Conservation (phyloP, 2,113 vertebrate genomes). For the Cacatua alba region DNA sequence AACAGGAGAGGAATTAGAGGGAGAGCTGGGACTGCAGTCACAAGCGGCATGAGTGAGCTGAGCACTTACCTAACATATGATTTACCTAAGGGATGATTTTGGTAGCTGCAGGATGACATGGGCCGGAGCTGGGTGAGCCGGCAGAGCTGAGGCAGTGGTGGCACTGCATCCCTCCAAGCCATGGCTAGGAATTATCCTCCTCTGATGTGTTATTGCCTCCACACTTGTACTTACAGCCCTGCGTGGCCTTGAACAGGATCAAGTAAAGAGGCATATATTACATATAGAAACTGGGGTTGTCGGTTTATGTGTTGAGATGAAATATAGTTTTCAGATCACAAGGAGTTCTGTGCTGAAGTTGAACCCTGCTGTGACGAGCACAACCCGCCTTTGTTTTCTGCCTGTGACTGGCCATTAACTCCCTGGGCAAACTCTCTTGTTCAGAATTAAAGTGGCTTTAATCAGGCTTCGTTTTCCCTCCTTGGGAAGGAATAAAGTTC, state of each 20-base stretch:
- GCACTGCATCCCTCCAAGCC: background rate
- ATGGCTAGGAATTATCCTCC: fast-evolving
- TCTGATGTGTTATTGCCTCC: background rate
- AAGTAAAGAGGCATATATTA: background rate
- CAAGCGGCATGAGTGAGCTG: background rate
- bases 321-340: background rate
- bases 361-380: slow-evolving; percentile 31
- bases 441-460: slow-evolving; percentile 35
- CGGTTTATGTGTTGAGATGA: background rate
- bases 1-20: background rate
- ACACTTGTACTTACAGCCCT: background rate
- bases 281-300: background rate
- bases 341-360: background rate
- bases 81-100: background rate
- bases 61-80: background rate
- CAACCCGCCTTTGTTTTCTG: background rate
- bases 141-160: background rate
- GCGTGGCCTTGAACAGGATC: background rate
- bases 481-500: background rate
- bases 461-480: slow-evolving; percentile 24
- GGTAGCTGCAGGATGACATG: background rate
- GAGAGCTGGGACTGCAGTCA: background rate
- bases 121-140: background rate
- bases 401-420: slow-evolving; percentile 39
- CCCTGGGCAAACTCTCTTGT: background rate